Base-by-base conservation (phyloP, 2,888 invertebrate genomes). In the Tinea trinotella region DNA sequence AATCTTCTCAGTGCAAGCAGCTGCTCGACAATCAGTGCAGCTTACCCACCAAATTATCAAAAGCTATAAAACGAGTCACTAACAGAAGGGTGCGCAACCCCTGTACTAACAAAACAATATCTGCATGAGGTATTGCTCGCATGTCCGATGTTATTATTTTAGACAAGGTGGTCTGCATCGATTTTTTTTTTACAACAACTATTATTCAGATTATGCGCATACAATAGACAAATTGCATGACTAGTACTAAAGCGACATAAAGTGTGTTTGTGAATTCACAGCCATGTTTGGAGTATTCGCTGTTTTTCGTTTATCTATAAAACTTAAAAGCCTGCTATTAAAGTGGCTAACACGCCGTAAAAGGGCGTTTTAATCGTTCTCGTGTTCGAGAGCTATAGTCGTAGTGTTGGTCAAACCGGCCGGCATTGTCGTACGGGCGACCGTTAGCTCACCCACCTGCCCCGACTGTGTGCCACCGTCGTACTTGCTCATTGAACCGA, bases 31-130 rank as follows among this genome's bases (percentile, higher is more conserved):
- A 84, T 85, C 84, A 79, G 70, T 78, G 81, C 76, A 77, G 81
- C 81, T 82, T 80, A 78, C 74, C 66, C 62, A 76, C 73, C 74
- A 79, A 80, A 83, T 83, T 83, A 79, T 84, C 81, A 83, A 85
- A 84, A 81, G 80, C 81, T 76, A 77, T 85, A 83, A 85, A 83
- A 83, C 83, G 81, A 79, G 80, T 80, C 75, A 68, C 62, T 60
- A 64, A 66, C 66, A 68, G 71, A 78, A 81, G 84, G 84, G 84
- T 83, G 82, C 78, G 76, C 73, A 69, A 75, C 82, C 83, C 83
- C 65, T 76, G 72, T 72, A 70, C 52, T 24, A 24, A 40, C 40
- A 40, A 40, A 40, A 40, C n/a, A 40, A 7, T 7, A 5, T 6
- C 36, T 19, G 6, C 46, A n/a, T 46, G 19, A 22, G 50, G 50